Conservation (phyloP, 2,888 invertebrate species). For the Cheilosia pagana region DNA sequence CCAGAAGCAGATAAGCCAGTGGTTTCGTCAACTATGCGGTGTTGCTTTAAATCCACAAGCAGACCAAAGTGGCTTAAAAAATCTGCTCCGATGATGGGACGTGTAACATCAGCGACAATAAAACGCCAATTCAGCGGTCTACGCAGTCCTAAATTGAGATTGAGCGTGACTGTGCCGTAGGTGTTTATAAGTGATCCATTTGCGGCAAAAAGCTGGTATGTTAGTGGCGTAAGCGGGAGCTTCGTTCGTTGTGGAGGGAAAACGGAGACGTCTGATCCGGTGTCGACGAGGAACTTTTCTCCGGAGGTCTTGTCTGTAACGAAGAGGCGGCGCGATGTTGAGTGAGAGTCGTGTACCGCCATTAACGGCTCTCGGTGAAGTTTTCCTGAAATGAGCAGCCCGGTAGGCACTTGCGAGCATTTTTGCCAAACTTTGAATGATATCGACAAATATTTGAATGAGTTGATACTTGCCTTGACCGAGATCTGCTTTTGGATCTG, state of each 20-base stretch:
- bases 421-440: slow-evolving; percentile 14
- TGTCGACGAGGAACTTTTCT: too few species aligned
- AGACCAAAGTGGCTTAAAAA: slow-evolving; percentile 24
- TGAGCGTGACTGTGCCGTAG: slow-evolving; percentile 8
- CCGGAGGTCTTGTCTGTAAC: too few species aligned
- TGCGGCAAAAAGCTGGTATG: slow-evolving; percentile 1
- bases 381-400: slow-evolving; percentile 22
- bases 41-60: slow-evolving; percentile 4
- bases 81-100: slow-evolving; percentile 16
- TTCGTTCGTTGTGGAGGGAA: too few species aligned
- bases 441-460: slow-evolving; percentile 1
- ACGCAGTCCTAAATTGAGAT: slow-evolving; percentile 18
- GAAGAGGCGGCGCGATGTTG: too few species aligned
- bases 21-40: slow-evolving; percentile 7
- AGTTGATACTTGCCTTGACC: not conserved
- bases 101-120: slow-evolving; percentile 22
- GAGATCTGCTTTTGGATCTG: too few species aligned
- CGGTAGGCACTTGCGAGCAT: not conserved
- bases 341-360: too few species aligned
- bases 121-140: slow-evolving; percentile 15
- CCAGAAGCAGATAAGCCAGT: slow-evolving; percentile 8
- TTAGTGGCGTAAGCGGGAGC: too few species aligned
- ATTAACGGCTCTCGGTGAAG: slow-evolving; percentile 34
- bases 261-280: too few species aligned
- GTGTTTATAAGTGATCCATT: slow-evolving; percentile 50